Evolutionary conservation across 2,113 vertebrate genomes (phyloP).

Genomic region (Micronisus gabar): DNA sequence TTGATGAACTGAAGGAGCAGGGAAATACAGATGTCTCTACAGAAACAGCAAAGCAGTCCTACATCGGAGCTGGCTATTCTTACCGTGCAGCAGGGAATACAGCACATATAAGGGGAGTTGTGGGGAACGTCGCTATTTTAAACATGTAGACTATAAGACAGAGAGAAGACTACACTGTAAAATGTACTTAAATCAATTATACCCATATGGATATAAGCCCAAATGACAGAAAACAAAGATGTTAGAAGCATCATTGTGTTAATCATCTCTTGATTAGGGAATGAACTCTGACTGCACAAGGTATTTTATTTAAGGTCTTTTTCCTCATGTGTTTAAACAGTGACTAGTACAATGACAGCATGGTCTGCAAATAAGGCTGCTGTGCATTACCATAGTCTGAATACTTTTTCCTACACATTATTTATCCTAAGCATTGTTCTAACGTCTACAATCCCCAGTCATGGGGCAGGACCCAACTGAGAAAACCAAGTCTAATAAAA

Average conservation of each 20-base stretch:
- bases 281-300: background rate
- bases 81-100: background rate
- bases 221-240: background rate
- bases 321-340: background rate
- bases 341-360: background rate
- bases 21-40: background rate
- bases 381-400: background rate
- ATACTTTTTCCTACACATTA: background rate
- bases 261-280: background rate
- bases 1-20: slow-evolving; percentile 24
- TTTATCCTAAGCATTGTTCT: slow-evolving; percentile 2
- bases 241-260: background rate
- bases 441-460: background rate
- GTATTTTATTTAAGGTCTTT: background rate
- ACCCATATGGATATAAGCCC: background rate
- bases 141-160: background rate
- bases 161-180: background rate
- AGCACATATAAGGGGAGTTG: background rate
- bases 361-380: background rate
- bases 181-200: background rate
- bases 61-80: background rate
- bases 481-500: slow-evolving; percentile 48
- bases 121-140: background rate
- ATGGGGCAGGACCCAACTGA: slow-evolving; percentile 32
- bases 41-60: background rate